Evolutionary conservation across 2,113 vertebrate species (phyloP).

Genomic region (Prionailurus bengalensis): DNA sequence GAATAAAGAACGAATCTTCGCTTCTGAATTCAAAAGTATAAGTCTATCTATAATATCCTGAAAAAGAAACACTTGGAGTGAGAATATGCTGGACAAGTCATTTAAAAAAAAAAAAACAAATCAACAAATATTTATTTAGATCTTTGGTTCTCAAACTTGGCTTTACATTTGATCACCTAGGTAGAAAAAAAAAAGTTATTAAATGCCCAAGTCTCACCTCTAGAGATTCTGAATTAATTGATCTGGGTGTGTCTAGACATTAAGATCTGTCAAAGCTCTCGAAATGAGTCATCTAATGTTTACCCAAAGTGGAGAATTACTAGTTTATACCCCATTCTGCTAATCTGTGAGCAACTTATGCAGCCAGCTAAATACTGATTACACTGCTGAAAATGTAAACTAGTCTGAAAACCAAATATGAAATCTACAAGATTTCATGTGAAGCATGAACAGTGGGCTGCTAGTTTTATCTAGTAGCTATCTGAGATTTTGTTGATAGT

Average conservation of each 20-base stretch:
- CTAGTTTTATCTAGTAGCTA: background rate
- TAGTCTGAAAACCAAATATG: slow-evolving; percentile 46
- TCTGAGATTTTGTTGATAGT: background rate
- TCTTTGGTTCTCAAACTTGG: slow-evolving; percentile 7
- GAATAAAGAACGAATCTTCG: slow-evolving; percentile 97
- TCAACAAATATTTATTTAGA: slow-evolving; percentile 3
- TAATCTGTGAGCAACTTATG: background rate
- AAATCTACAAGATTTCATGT: background rate
- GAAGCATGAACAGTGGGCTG: background rate
- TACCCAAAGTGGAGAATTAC: background rate
- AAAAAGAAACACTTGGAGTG: slow-evolving; percentile 69
- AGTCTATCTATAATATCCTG: slow-evolving; percentile 98
- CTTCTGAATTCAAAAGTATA: slow-evolving; percentile 95
- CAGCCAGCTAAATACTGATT: background rate
- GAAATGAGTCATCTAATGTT: background rate
- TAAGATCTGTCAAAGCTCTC: background rate
- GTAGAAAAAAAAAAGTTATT: background rate
- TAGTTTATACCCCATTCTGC: background rate
- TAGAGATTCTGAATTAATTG: slow-evolving; percentile 8
- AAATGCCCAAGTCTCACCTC: background rate
- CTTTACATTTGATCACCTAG: background rate
- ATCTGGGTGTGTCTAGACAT: background rate
- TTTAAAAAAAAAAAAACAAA: slow-evolving; percentile 58
- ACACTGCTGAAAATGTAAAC: slow-evolving; percentile 36
- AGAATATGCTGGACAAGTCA: slow-evolving; percentile 19